These are phyloP conservation scores for Poecilia gillii DNA, from an alignment of 2,797 vertebrate genomes.

Conservation along the genomic window DNA sequence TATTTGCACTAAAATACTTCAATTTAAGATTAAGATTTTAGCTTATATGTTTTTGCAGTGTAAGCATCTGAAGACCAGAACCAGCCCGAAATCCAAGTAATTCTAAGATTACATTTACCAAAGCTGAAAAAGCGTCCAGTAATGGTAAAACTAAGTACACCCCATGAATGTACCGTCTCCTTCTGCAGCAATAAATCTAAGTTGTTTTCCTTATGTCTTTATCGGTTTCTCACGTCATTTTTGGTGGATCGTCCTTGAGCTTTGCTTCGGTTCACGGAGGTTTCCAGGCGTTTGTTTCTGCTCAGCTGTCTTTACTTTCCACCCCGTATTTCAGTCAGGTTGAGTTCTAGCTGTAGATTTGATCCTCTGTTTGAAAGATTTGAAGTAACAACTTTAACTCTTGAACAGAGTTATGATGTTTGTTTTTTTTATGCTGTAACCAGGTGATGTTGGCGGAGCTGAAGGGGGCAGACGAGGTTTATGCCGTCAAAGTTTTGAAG, in stretches of 20 bases:
- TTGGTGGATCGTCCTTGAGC: neutral
- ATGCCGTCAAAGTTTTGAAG: constrained; percentile 95
- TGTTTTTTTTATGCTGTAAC: neutral
- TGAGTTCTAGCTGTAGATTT: neutral
- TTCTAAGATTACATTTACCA: neutral
- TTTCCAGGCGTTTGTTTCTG: neutral
- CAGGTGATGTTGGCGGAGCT: constrained; percentile 96
- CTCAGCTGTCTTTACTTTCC: neutral
- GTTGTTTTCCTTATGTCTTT: neutral
- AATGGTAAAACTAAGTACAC: neutral
- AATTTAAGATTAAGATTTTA: too few relatives aligned
- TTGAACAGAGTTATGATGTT: neutral
- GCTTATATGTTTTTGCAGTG: too few relatives aligned
- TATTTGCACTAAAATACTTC: too few relatives aligned
- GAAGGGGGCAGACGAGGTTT: constrained; percentile 94
- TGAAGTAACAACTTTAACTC: neutral
- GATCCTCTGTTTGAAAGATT: neutral
- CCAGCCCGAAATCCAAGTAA: neutral
- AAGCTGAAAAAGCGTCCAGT: neutral
- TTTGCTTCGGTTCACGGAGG: neutral
- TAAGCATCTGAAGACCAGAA: neutral
- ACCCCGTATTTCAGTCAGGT: neutral
- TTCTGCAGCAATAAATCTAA: neutral
- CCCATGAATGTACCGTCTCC: neutral
- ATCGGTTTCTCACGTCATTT: neutral